Conservation (phyloP, 2,113 vertebrate species). For the Eudyptes chrysolophus region DNA sequence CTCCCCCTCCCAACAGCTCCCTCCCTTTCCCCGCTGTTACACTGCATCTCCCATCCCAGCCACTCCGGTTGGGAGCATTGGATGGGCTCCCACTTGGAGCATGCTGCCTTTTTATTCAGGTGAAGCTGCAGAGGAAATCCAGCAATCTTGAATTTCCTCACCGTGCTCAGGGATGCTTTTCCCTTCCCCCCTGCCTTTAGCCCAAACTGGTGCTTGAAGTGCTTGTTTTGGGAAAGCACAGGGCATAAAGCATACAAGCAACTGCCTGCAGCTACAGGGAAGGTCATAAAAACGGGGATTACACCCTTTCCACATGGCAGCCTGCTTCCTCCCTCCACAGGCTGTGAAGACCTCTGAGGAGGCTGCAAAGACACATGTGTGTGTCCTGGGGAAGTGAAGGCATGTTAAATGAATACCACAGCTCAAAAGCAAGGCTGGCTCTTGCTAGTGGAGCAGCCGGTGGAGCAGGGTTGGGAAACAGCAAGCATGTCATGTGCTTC, state of each 20-base stretch:
- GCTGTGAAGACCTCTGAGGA: not conserved
- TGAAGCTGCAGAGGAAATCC: not conserved
- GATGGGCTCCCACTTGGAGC: not conserved
- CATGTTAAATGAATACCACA: not conserved
- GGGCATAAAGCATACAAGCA: not conserved
- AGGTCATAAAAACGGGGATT: constrained; percentile 12
- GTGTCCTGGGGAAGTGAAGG: not conserved
- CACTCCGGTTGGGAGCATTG: not conserved
- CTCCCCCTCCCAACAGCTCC: not conserved
- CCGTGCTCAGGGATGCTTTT: not conserved
- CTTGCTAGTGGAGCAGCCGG: not conserved
- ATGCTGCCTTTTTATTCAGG: not conserved
- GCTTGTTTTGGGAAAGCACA: not conserved
- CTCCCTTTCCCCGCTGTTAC: not conserved
- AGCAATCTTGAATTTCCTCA: not conserved
- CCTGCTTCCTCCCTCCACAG: not conserved
- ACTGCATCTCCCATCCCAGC: not conserved
- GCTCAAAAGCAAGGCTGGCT: not conserved
- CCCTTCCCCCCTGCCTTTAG: not conserved
- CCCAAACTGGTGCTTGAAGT: not conserved
- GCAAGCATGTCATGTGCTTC: too few relatives aligned
- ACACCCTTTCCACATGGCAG: not conserved
- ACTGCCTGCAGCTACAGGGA: constrained; percentile 1
- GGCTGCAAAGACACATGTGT: not conserved
- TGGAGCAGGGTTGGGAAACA: not conserved